A percentile compares a stretch with the other conserved stretches of the same genome.
phyloP scores from a whole-genome alignment of 2,797 vertebrate species.

The Anabas testudineus region DNA sequence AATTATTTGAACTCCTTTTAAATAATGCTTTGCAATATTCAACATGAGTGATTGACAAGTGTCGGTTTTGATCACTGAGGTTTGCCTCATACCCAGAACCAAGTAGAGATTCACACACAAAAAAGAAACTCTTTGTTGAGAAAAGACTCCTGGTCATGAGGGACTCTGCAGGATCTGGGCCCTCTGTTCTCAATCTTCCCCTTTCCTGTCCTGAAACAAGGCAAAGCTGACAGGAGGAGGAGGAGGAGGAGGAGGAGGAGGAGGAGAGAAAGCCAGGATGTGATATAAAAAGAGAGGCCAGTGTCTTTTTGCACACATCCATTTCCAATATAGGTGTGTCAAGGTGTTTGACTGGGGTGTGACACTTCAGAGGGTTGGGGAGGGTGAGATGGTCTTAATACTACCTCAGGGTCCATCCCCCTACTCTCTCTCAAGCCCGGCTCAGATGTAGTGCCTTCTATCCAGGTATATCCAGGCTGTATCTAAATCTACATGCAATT shows the following conservation, averaged over 20 bases:
- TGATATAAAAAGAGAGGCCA: constrained; percentile 70
- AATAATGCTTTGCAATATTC: constrained; percentile 72
- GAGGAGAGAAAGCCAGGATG: constrained; percentile 63
- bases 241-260: constrained; percentile 65
- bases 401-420: constrained; percentile 54
- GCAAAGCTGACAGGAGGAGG: constrained; percentile 71
- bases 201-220: constrained; percentile 67
- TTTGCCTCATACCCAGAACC: constrained; percentile 60
- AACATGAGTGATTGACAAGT: constrained; percentile 60
- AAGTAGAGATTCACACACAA: constrained; percentile 57
- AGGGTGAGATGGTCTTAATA: constrained; percentile 53
- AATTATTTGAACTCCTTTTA: constrained; percentile 69
- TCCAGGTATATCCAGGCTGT: constrained; percentile 44
- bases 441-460: constrained; percentile 43
- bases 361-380: constrained; percentile 47
- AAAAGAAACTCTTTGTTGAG: constrained; percentile 42
- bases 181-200: constrained; percentile 49
- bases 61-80: constrained; percentile 70
- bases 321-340: constrained; percentile 41
- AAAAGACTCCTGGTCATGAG: constrained; percentile 52
- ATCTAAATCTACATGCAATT: constrained; percentile 56
- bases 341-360: constrained; percentile 37
- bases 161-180: constrained; percentile 54
- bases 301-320: constrained; percentile 62
- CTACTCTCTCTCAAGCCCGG: constrained; percentile 58